Conservation (phyloP, 2,113 vertebrate species). For the Epinephelus lanceolatus region DNA sequence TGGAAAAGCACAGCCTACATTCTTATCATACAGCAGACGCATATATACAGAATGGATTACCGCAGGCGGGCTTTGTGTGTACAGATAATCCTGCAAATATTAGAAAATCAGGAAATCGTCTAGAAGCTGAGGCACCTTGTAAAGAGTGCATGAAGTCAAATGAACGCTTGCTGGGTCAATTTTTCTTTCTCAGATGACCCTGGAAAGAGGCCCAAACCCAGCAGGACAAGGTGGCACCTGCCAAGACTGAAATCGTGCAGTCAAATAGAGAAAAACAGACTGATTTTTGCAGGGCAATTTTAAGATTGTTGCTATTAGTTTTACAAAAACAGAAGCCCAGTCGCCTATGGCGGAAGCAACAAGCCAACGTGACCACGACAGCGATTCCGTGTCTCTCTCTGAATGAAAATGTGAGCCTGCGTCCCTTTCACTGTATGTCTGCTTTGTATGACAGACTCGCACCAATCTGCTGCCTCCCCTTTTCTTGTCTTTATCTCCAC, state of each 20-base stretch:
- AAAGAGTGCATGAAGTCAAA: slow-evolving; percentile 41
- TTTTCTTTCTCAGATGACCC: slow-evolving; percentile 33
- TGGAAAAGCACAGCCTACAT: slow-evolving; percentile 1
- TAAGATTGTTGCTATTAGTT: slow-evolving; percentile 21
- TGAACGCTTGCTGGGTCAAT: slow-evolving; percentile 30
- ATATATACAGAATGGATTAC: slow-evolving; percentile 33
- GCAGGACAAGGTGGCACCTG: slow-evolving; percentile 31
- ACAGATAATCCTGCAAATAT: slow-evolving; percentile 49
- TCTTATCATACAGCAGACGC: slow-evolving; percentile 27
- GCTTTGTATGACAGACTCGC: not conserved
- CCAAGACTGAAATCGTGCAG: slow-evolving; percentile 29
- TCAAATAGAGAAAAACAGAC: slow-evolving; percentile 18
- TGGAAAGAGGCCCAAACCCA: slow-evolving; percentile 25
- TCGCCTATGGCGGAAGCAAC: not conserved
- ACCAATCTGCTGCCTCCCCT: slow-evolving; percentile 1
- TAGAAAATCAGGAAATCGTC: slow-evolving; percentile 24
- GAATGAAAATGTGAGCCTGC: not conserved
- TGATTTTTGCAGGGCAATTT: not conserved
- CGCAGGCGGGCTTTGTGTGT: slow-evolving; percentile 23
- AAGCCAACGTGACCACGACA: slow-evolving; percentile 3
- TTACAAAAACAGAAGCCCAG: not conserved
- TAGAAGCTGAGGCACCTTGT: slow-evolving; percentile 5
- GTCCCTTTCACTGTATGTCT: not conserved
- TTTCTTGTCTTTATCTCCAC: slow-evolving; percentile 31
- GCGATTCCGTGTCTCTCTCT: not conserved